Evolutionary conservation across 2,113 vertebrate species (phyloP).

Genomic region (Accipiter virgatus): DNA sequence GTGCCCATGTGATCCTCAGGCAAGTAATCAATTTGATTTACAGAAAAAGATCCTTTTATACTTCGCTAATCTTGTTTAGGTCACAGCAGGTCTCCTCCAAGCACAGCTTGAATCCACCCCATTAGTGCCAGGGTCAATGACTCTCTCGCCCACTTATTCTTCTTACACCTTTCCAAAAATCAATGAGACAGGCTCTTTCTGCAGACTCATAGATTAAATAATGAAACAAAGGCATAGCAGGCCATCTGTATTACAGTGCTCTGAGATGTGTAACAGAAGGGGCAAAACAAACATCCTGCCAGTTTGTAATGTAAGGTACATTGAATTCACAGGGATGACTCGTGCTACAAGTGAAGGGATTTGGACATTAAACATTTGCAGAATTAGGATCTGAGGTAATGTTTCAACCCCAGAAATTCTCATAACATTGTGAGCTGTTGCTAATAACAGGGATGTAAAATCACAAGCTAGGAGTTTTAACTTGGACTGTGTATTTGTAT

Average conservation of each 20-base stretch:
- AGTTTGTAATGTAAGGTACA: background rate
- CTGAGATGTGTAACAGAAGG: background rate
- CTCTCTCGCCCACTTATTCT: background rate
- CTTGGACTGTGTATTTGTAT: background rate
- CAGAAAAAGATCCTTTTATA: constrained; percentile 43
- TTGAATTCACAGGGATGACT: background rate
- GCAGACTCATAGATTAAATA: constrained; percentile 30
- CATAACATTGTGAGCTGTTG: background rate
- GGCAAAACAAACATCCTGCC: constrained; percentile 14
- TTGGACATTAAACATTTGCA: background rate
- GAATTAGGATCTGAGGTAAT: background rate
- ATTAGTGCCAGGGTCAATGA: constrained; percentile 43
- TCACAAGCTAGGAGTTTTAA: background rate
- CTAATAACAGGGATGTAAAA: background rate
- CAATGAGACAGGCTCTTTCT: constrained; percentile 34
- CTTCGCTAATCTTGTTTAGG: constrained; percentile 43
- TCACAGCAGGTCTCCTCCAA: constrained; percentile 12
- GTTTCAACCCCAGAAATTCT: background rate
- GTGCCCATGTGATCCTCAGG: background rate
- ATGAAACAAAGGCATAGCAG: constrained; percentile 30
- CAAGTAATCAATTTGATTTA: constrained; percentile 56
- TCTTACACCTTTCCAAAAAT: constrained; percentile 40
- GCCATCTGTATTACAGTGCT: background rate
- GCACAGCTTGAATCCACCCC: constrained; percentile 6
- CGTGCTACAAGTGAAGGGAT: background rate